Percentiles rank a stretch among this genome's conserved stretches.
phyloP scores from a whole-genome alignment of 2,888 invertebrate genomes.

The Pollenia amentaria region DNA sequence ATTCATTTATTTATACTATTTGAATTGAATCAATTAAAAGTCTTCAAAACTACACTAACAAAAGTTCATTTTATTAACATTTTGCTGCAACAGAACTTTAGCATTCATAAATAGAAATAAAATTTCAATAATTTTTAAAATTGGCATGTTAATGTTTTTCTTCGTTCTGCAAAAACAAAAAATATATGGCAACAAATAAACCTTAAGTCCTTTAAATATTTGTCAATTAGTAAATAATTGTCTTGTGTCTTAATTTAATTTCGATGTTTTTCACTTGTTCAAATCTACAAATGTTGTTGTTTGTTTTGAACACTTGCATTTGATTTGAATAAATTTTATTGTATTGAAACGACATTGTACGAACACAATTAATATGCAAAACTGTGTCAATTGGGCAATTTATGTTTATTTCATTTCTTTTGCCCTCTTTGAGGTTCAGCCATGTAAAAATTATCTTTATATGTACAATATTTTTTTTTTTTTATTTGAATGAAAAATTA shows the following conservation, averaged over 20 bases:
- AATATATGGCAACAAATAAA: constrained; percentile 1
- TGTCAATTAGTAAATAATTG: constrained; percentile 69
- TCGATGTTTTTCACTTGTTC: constrained; percentile 26
- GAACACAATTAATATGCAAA: constrained; percentile 57
- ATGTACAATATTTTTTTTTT: constrained; percentile 1
- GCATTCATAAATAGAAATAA: background rate
- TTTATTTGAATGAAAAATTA: constrained; percentile 55
- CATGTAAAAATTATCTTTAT: background rate
- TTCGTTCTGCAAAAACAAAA: background rate
- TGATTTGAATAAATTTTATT: constrained; percentile 47
- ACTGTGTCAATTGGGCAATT: constrained; percentile 60
- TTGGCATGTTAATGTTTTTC: background rate
- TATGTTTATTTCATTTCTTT: constrained; percentile 37
- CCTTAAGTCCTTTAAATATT: constrained; percentile 46
- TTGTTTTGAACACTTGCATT: constrained; percentile 50
- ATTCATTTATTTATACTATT: too few species aligned
- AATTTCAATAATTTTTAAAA: constrained; percentile 9
- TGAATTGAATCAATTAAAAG: too few species aligned
- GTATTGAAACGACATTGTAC: constrained; percentile 55
- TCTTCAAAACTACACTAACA: background rate
- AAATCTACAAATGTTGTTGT: background rate
- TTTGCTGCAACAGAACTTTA: background rate
- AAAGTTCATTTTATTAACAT: background rate
- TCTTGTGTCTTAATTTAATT: constrained; percentile 44
- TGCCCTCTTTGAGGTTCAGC: background rate